phyloP scores from a whole-genome alignment of 2,888 invertebrate species.

The Sarcophaga subvicina region DNA sequence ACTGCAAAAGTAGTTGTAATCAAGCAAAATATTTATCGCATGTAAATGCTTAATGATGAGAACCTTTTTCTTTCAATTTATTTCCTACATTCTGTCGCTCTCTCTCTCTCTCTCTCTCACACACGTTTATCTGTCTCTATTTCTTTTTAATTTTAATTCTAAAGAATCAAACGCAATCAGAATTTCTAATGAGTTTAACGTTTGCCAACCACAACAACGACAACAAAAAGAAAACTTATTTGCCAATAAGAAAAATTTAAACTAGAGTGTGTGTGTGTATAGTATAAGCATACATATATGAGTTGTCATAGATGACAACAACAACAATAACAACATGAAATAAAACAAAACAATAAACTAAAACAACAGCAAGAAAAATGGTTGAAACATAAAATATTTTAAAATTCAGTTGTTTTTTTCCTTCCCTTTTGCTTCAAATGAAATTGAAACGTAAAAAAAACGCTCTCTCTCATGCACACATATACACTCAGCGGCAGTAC shows the following conservation, averaged over 20 bases:
- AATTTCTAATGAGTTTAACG: constrained; percentile 56
- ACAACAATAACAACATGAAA: constrained; percentile 5
- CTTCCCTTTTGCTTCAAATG: neutral
- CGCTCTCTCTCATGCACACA: neutral
- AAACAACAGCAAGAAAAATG: neutral
- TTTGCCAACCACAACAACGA: constrained; percentile 1
- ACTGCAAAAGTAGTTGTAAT: constrained; percentile 55
- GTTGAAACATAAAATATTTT: constrained; percentile 26
- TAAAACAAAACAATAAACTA: neutral
- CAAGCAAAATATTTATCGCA: constrained; percentile 59
- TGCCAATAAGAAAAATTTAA: too few species aligned
- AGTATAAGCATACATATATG: constrained; percentile 25
- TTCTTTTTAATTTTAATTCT: neutral
- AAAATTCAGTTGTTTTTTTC: constrained; percentile 19
- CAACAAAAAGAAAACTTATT: too few species aligned
- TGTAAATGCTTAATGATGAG: constrained; percentile 49
- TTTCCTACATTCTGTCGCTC: neutral
- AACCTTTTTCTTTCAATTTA: constrained; percentile 4
- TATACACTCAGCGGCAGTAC: neutral
- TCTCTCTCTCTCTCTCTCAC: too few species aligned
- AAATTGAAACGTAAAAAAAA: constrained; percentile 29
- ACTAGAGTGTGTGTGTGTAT: too few species aligned
- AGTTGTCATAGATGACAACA: constrained; percentile 2
- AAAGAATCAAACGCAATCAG: constrained; percentile 42
- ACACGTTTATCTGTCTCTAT: too few species aligned